Evolutionary conservation across 2,888 invertebrate species (phyloP).

Genomic region (Minunthozetes semirufus): DNA sequence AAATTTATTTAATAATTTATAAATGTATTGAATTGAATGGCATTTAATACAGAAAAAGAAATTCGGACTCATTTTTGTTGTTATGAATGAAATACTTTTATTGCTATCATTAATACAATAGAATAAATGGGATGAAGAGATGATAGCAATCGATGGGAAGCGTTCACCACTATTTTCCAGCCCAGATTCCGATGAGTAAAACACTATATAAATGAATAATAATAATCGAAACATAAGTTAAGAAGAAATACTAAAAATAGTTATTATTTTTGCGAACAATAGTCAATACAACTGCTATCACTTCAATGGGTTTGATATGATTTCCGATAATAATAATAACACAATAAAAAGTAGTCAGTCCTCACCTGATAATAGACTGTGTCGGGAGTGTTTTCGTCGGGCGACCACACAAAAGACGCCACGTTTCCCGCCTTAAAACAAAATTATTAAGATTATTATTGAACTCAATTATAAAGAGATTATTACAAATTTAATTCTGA

Average conservation of each 20-base stretch:
- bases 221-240: neutral
- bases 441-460: neutral
- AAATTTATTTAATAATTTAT: no score
- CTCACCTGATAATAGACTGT: constrained; percentile 78
- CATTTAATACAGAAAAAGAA: no score
- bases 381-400: constrained; percentile 73
- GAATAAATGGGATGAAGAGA: neutral
- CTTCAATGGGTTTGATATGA: neutral
- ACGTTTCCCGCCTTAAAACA: constrained; percentile 54
- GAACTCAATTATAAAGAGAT: neutral
- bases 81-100: neutral
- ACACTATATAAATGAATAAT: constrained; percentile 58
- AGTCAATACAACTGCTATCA: neutral
- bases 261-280: neutral
- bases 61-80: no score
- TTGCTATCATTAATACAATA: neutral
- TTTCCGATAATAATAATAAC: constrained; percentile 11
- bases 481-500: neutral
- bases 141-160: neutral
- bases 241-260: neutral
- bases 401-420: constrained; percentile 73
- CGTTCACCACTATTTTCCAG: constrained; percentile 75
- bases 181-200: constrained; percentile 85
- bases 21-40: no score
- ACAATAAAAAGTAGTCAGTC: neutral